Percentiles rank a stretch among this genome's conserved stretches.
Evolutionary conservation across 2,113 vertebrate genomes (phyloP).

Genomic region (human (Homo sapiens)): DNA sequence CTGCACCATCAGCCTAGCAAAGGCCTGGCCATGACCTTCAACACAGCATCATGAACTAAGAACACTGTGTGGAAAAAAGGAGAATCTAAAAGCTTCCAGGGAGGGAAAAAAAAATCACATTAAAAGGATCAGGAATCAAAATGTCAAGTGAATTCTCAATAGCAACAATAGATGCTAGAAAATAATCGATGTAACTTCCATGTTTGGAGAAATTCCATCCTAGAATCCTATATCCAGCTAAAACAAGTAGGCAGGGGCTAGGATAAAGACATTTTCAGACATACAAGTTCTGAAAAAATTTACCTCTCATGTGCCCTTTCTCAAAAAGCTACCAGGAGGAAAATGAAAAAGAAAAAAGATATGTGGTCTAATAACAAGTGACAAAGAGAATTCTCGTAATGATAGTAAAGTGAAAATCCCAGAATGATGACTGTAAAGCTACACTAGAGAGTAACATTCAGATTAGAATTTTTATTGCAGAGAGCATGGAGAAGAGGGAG

Average conservation of each 20-base stretch:
- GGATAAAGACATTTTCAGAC: slow-evolving; percentile 28
- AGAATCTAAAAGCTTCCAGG: neutral
- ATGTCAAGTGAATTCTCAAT: neutral
- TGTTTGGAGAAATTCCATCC: neutral
- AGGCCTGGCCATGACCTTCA: neutral
- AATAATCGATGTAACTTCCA: neutral
- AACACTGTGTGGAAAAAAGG: neutral
- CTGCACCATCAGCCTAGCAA: neutral
- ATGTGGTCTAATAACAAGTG: neutral
- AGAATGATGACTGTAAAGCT: neutral
- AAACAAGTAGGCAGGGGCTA: neutral
- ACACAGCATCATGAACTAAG: neutral
- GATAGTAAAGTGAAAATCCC: neutral
- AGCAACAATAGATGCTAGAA: neutral
- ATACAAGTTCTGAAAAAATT: neutral
- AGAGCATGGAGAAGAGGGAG: neutral
- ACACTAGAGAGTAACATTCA: neutral
- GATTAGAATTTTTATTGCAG: rapidly evolving
- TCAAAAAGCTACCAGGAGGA: slow-evolving; percentile 46
- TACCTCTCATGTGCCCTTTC: neutral
- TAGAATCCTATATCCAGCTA: slow-evolving; percentile 20
- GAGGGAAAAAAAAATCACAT: neutral
- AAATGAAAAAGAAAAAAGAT: slow-evolving; percentile 21
- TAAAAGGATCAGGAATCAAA: neutral
- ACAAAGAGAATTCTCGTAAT: neutral